Conservation (phyloP, 2,113 vertebrate species). For the Apistogramma diplotaenia region DNA sequence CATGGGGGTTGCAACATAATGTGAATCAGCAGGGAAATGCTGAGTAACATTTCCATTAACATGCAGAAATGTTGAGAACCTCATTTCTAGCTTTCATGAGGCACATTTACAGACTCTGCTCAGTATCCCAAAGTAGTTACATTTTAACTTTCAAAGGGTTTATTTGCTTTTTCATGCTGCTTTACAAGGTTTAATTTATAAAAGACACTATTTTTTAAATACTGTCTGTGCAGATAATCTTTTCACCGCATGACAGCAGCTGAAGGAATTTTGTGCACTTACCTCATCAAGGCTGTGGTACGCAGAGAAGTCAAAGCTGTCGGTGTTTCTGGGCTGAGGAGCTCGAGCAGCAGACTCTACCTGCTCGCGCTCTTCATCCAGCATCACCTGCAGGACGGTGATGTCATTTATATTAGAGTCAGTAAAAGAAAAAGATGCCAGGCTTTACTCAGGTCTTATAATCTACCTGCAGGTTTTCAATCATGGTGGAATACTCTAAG, state of each 20-base stretch:
- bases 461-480: constrained; percentile 86
- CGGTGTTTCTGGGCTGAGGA: constrained; percentile 66
- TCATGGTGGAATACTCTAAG: constrained; percentile 82
- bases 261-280: not conserved
- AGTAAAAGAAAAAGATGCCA: not conserved
- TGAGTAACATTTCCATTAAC: not conserved
- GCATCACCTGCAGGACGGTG: constrained; percentile 63
- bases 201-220: too few species aligned
- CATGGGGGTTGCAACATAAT: not conserved
- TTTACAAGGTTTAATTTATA: not conserved
- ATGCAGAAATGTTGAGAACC: not conserved
- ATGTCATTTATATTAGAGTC: not conserved
- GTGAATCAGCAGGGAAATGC: not conserved
- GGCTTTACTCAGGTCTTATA: not conserved
- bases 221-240: not conserved
- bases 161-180: not conserved
- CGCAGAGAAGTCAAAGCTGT: constrained; percentile 76
- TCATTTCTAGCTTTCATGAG: not conserved
- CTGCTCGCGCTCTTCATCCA: constrained; percentile 81
- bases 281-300: constrained; percentile 88
- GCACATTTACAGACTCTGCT: not conserved
- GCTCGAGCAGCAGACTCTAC: constrained; percentile 66
- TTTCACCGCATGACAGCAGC: not conserved
- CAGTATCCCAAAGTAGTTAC: not conserved
- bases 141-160: not conserved